A percentile compares a stretch with the other conserved stretches of the same genome.
Evolutionary conservation across 2,888 invertebrate genomes (phyloP).

Genomic region (Drosophila leonis): DNA sequence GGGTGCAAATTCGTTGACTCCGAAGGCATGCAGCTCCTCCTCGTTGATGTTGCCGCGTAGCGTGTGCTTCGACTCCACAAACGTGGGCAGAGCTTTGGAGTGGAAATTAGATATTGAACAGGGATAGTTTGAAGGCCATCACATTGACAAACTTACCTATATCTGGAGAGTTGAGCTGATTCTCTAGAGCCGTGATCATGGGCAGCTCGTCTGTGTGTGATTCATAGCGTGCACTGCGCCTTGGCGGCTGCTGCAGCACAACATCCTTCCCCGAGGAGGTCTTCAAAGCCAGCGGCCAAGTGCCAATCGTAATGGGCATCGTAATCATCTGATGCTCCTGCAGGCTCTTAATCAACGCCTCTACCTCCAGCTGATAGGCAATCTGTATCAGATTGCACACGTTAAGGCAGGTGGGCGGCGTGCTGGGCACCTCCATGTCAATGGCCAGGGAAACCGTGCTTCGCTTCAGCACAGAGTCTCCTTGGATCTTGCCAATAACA

Average conservation of each 20-base stretch:
- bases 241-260: conserved; percentile 67
- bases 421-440: conserved; percentile 79
- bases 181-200: conserved; percentile 49
- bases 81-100: conserved; percentile 79
- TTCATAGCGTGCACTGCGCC: conserved; percentile 65
- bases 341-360: conserved; percentile 70
- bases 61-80: conserved; percentile 82
- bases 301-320: conserved; percentile 84
- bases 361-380: conserved; percentile 82
- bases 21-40: conserved; percentile 77
- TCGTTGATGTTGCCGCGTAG: conserved; percentile 77
- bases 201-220: conserved; percentile 53
- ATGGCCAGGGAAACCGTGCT: conserved; percentile 70
- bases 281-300: conserved; percentile 74
- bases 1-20: conserved; percentile 80
- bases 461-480: conserved; percentile 71
- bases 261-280: conserved; percentile 33
- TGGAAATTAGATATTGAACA: conserved; percentile 11
- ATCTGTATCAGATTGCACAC: conserved; percentile 81
- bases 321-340: conserved; percentile 75
- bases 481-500: conserved; percentile 65
- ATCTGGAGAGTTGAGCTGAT: conserved; percentile 36
- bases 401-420: conserved; percentile 83
- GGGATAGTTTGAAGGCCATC: neutral
- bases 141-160: conserved; percentile 27